Base-by-base conservation (phyloP, 2,113 vertebrate genomes). In the Orientallactaga bullata region DNA sequence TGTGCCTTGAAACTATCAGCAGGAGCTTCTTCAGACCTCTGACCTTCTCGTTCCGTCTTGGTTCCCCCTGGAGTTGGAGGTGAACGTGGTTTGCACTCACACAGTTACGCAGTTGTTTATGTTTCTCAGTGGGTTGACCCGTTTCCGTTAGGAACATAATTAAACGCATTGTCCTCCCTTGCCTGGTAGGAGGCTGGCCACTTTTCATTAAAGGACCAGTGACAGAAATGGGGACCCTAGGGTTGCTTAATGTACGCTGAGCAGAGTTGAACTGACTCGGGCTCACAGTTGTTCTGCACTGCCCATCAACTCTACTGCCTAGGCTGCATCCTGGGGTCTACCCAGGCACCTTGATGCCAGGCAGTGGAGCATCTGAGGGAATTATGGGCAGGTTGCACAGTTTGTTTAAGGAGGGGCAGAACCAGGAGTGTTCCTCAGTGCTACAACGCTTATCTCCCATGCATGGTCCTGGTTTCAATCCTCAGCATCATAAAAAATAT, bases 81-180 rank as follows among this genome's bases (percentile, higher is more conserved):
- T 81, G 80, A 85, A 32, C 30, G 21, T 61, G 24, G 58, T 77
- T 71, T 74, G 18, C 51, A 68, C 72, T 90, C 35, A 39, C 32
- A 18, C 66, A 30, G 73, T 47, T 78, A 77, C n/a, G 20, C 61
- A 63, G 69, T 96, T 94, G 96, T 96, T 95, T 97, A 91, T 88
- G 55, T 93, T 93, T 94, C 95, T 86, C 78, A 85, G 95, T 87
- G 91, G 72, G 72, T 96, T 97, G 93, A 97, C 86, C 94, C 96
- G 96, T 93, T 96, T 96, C 94, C 85, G 91, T 96, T 96, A 97
- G 97, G 95, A 95, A 97, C 83, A 2, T 93, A 90, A 96, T 97
- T 97, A 96, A 97, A 94, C 63, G 93, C 94, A 95, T 96, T 96
- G 83, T 93, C 94, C 94, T 97, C 95, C 82, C 89, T 72, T 87